Evolutionary conservation across 53 echinoderm and acorn worm genomes (phyloP).

Genomic region (Crossaster papposus): DNA sequence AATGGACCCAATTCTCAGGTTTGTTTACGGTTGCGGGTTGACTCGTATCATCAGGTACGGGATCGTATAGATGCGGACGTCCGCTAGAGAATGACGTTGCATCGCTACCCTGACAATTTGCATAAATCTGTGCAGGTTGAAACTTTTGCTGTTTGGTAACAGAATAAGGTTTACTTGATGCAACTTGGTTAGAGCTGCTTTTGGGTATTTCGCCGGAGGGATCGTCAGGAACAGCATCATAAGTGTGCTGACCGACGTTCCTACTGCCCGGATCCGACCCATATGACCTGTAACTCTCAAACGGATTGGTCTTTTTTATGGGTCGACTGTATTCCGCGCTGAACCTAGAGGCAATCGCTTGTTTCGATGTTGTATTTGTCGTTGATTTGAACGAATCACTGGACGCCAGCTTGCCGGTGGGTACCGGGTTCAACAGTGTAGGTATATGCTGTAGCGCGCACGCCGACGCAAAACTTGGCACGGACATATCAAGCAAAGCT

Average conservation of each 20-base stretch:
- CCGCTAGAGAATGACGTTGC: not conserved
- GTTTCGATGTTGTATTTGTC: not conserved
- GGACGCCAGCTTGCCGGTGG: not conserved
- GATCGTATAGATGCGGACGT: slow-evolving; percentile 54
- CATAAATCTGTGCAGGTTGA: not conserved
- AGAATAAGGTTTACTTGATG: not conserved
- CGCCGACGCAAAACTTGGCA: slow-evolving; percentile 15
- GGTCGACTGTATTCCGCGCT: not conserved
- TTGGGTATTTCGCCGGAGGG: not conserved
- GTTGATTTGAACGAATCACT: not conserved
- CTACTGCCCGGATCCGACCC: not conserved
- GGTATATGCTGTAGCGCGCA: slow-evolving; percentile 29
- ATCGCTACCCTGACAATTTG: not conserved
- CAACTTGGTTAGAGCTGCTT: slow-evolving; percentile 4
- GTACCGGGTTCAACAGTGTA: slow-evolving; percentile 18
- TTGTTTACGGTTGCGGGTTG: not conserved
- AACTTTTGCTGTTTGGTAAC: not conserved
- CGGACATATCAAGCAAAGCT: slow-evolving; percentile 39
- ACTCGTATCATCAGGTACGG: slow-evolving; percentile 68
- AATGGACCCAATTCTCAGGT: slow-evolving; percentile 78
- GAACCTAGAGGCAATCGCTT: not conserved
- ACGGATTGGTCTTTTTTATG: slow-evolving; percentile 52
- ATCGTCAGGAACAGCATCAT: slow-evolving; percentile 38
- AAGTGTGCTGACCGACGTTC: not conserved
- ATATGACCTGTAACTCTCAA: slow-evolving; percentile 35